Conservation (phyloP, 2,888 invertebrate species). For the Tanypteryx hageni region DNA sequence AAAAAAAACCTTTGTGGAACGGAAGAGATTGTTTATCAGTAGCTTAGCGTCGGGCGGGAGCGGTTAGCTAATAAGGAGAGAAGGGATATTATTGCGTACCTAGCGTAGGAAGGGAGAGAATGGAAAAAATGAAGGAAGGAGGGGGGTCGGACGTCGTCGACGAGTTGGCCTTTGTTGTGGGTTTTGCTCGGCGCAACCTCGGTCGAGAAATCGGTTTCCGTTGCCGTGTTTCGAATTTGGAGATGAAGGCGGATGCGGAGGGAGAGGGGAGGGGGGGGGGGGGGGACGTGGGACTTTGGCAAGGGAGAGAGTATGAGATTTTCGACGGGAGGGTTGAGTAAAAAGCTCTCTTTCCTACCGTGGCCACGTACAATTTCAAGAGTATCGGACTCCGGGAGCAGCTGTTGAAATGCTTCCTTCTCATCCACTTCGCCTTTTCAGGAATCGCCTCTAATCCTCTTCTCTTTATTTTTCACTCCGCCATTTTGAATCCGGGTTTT, state of each 20-base stretch:
- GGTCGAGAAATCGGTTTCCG: constrained; percentile 23
- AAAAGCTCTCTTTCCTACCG: neutral
- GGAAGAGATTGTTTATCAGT: no score
- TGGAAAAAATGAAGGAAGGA: no score
- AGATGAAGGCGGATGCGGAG: neutral
- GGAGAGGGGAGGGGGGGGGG: neutral
- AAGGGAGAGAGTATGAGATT: neutral
- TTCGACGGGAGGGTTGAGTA: neutral
- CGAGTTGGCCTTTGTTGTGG: neutral
- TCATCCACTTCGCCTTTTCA: neutral
- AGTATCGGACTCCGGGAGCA: neutral
- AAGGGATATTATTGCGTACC: neutral
- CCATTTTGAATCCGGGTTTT: neutral
- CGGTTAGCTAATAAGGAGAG: neutral
- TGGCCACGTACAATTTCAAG: neutral
- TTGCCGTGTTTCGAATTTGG: constrained; percentile 5
- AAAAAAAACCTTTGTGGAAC: no score
- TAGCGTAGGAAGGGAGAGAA: no score
- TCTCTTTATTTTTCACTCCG: neutral
- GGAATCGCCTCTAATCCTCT: neutral
- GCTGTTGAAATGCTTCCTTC: neutral
- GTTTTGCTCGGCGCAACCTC: neutral
- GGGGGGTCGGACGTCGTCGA: no score
- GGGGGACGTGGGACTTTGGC: neutral
- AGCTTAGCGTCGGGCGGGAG: no score